Conservation (phyloP, 2,797 vertebrate genomes). For the Coccyzus lansbergi region DNA sequence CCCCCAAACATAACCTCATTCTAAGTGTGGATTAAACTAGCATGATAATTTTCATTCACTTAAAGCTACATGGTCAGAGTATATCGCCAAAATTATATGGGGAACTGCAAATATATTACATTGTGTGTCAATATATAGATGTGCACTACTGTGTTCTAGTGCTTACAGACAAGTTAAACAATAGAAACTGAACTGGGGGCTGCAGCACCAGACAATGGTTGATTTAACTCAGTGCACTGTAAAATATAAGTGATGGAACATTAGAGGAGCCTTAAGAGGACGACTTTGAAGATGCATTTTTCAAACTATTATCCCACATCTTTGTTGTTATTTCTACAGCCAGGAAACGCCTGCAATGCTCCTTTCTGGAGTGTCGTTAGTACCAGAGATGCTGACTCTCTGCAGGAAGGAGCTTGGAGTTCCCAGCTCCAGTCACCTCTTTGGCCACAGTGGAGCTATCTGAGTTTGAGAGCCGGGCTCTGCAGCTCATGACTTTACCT, state of each 20-base stretch:
- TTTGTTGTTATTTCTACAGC: not conserved
- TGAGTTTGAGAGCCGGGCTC: not conserved
- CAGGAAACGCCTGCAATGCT: fast-evolving
- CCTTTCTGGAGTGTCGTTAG: fast-evolving
- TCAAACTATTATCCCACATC: not conserved
- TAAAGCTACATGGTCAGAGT: not conserved
- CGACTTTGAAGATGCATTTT: not conserved
- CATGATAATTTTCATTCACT: not conserved
- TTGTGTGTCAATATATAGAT: not conserved
- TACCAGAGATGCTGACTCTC: fast-evolving
- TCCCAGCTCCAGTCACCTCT: not conserved
- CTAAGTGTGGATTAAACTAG: not conserved
- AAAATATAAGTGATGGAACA: not conserved
- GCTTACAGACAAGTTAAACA: not conserved
- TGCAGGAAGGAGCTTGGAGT: fast-evolving
- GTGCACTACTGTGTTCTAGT: not conserved
- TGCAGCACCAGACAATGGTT: not conserved
- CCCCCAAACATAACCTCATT: not conserved
- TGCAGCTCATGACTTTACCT: not conserved
- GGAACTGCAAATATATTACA: not conserved
- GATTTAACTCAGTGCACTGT: not conserved
- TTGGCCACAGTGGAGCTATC: fast-evolving
- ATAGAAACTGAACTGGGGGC: not conserved
- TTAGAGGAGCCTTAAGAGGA: not conserved
- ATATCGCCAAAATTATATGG: not conserved